Percentiles rank a stretch among this genome's conserved stretches.
Conservation (phyloP, 2,888 invertebrate species). For the Lacanobia oleracea region DNA sequence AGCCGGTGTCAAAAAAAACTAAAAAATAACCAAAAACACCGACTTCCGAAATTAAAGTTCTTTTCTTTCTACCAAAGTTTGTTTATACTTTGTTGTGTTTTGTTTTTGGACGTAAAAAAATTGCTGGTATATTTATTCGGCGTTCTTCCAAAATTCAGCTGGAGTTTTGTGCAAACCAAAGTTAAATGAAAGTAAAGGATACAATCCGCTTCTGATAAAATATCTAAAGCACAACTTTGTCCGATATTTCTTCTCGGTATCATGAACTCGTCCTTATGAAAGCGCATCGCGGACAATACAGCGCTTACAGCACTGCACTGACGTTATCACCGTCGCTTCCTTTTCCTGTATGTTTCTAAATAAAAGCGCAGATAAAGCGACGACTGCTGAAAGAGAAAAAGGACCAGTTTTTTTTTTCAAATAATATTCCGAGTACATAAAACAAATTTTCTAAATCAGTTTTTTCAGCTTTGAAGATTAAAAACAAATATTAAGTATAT, state of each 20-base stretch:
- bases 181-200: background rate
- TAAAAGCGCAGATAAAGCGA: slow-evolving; percentile 60
- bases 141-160: background rate
- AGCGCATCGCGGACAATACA: slow-evolving; percentile 69
- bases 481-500: too few relatives aligned
- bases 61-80: too few relatives aligned
- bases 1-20: too few relatives aligned
- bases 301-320: slow-evolving; percentile 65
- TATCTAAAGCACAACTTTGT: slow-evolving; percentile 25
- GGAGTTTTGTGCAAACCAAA: background rate
- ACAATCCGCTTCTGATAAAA: slow-evolving; percentile 6
- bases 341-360: slow-evolving; percentile 70
- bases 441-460: background rate
- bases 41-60: too few relatives aligned
- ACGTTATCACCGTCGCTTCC: slow-evolving; percentile 74
- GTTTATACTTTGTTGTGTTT: too few relatives aligned
- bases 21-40: too few relatives aligned
- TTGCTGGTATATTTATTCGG: too few relatives aligned
- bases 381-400: slow-evolving; percentile 38
- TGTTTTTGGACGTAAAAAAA: too few relatives aligned
- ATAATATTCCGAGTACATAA: background rate
- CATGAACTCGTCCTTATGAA: slow-evolving; percentile 61
- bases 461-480: background rate
- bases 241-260: slow-evolving; percentile 43
- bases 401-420: background rate